Percentiles rank a stretch among this genome's conserved stretches.
Evolutionary conservation across 2,888 invertebrate species (phyloP).

Genomic region (Spodoptera littoralis): DNA sequence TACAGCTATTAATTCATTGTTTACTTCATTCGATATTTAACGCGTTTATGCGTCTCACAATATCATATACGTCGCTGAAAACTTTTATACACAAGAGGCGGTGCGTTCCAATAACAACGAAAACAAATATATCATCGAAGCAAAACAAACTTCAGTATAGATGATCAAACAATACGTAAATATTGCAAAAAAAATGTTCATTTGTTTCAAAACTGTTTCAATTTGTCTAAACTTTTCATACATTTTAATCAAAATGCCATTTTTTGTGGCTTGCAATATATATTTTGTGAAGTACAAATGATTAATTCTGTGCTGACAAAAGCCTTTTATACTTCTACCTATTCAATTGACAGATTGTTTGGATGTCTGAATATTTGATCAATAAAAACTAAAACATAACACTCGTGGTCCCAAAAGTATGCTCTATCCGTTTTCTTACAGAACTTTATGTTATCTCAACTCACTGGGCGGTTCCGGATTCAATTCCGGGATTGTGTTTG

Average conservation of each 20-base stretch:
- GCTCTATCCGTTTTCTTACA: constrained; percentile 53
- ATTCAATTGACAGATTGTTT: constrained; percentile 6
- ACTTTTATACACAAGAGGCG: background rate
- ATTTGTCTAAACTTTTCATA: background rate
- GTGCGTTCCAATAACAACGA: background rate
- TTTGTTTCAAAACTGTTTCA: background rate
- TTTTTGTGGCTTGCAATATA: background rate
- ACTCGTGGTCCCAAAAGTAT: constrained; percentile 52
- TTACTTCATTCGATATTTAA: constrained; percentile 1
- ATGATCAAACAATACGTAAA: background rate
- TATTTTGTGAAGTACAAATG: background rate
- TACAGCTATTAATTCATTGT: constrained; percentile 7
- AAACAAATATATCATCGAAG: background rate
- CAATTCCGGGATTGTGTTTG: constrained; percentile 54
- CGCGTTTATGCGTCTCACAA: background rate
- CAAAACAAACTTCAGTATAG: background rate
- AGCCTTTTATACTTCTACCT: background rate
- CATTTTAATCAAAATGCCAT: constrained; percentile 2
- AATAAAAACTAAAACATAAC: constrained; percentile 26
- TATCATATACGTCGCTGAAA: background rate
- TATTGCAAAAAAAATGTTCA: background rate
- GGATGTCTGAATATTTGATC: constrained; percentile 4
- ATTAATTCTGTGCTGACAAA: background rate
- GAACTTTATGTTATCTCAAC: constrained; percentile 49
- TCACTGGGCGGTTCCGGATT: constrained; percentile 44